These are phyloP conservation scores for Amazona finschi DNA, from an alignment of 2,797 vertebrate species.

Conservation along the genomic window DNA sequence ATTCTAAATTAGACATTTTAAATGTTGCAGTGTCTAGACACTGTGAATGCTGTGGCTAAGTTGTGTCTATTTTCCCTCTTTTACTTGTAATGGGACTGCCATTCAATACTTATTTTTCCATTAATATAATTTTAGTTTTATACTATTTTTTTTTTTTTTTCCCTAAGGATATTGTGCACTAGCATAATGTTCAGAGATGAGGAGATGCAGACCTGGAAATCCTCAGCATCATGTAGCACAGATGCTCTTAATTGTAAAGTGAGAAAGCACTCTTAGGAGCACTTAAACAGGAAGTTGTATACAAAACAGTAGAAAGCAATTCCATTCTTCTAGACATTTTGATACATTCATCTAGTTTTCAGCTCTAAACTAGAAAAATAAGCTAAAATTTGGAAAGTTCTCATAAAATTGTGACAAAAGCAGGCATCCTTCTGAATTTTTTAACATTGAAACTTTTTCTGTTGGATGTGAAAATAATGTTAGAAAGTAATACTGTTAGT, in stretches of 20 bases:
- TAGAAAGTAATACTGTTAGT: neutral
- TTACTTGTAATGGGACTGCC: neutral
- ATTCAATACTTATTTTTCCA: neutral
- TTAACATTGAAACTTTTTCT: neutral
- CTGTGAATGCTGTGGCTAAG: neutral
- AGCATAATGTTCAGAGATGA: neutral
- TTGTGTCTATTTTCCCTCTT: neutral
- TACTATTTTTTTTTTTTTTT: neutral
- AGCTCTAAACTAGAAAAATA: neutral
- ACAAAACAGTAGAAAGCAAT: neutral
- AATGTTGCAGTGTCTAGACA: neutral
- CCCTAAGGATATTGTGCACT: neutral
- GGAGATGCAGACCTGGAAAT: neutral
- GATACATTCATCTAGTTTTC: neutral
- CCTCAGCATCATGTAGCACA: neutral
- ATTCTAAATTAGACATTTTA: neutral
- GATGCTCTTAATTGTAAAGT: neutral
- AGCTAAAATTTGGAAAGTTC: neutral
- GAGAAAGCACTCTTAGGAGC: neutral
- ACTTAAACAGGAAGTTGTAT: neutral
- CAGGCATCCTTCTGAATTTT: neutral
- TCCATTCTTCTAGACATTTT: neutral
- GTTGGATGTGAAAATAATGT: neutral
- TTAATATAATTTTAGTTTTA: neutral
- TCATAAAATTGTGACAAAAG: neutral